Evolutionary conservation across 1,140 invertebrate genomes (phyloP).

Genomic region (Brachionus manjavacas): DNA sequence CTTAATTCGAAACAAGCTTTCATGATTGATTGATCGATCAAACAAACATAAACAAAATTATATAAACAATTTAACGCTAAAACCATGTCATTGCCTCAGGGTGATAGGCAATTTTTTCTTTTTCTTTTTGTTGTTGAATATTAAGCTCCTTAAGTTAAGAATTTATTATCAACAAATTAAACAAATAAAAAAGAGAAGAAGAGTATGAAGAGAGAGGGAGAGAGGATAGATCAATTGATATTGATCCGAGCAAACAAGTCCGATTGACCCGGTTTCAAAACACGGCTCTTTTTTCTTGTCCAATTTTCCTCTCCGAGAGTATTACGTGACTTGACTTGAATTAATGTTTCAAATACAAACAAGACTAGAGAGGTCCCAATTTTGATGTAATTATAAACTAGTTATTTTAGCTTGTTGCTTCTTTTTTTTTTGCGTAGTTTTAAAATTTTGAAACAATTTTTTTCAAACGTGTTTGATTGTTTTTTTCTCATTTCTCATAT

Average conservation of each 20-base stretch:
- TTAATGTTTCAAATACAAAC: conserved; percentile 24
- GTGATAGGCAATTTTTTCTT: not conserved
- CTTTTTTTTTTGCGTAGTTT: conserved; percentile 13
- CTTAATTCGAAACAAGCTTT: conserved; percentile 31
- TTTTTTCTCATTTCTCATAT: conserved; percentile 18
- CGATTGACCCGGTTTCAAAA: conserved; percentile 4
- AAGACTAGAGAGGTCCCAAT: not conserved
- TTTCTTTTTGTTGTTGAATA: not conserved
- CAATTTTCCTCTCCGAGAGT: not conserved
- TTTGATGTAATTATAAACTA: conserved; percentile 19
- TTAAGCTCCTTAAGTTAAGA: conserved; percentile 18
- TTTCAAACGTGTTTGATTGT: conserved; percentile 22
- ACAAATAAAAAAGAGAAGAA: not conserved
- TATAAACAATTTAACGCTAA: conserved; percentile 29
- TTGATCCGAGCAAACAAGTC: not conserved
- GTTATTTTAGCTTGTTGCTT: not conserved
- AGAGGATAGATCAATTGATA: not conserved
- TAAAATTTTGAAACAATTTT: conserved; percentile 24
- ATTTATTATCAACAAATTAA: not conserved
- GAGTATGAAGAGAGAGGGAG: no score
- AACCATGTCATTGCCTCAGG: conserved; percentile 26
- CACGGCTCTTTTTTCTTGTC: not conserved
- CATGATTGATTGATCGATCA: conserved; percentile 37
- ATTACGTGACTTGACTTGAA: conserved; percentile 30
- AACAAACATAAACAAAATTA: conserved; percentile 27